phyloP scores from a whole-genome alignment of 2,888 invertebrate species.

The Tetragonula carbonaria region DNA sequence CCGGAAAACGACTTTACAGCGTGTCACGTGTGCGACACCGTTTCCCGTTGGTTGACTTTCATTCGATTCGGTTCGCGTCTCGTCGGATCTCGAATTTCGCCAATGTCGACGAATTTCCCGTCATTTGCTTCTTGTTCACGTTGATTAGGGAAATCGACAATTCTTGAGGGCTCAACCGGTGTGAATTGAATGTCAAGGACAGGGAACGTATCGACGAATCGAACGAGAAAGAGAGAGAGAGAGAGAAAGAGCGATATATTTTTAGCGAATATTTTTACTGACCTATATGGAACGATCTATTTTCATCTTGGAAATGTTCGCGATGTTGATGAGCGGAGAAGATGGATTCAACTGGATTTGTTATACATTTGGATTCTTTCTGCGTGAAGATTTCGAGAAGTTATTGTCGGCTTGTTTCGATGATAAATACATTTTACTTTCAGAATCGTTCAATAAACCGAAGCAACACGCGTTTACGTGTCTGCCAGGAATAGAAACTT shows the following conservation, averaged over 20 bases:
- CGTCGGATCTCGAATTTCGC: background rate
- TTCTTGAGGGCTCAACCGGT: background rate
- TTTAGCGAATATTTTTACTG: conserved; percentile 11
- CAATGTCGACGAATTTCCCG: background rate
- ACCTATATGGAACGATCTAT: background rate
- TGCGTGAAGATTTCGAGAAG: background rate
- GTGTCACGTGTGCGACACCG: background rate
- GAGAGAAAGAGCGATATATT: background rate
- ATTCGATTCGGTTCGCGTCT: background rate
- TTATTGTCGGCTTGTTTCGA: background rate
- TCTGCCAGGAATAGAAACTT: background rate
- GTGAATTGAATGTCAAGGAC: conserved; percentile 6
- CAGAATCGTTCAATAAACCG: background rate
- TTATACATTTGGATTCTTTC: background rate
- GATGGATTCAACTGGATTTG: background rate
- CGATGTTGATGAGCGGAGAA: background rate
- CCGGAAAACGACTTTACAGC: conserved; percentile 29
- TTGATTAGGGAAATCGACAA: background rate
- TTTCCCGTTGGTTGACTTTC: background rate
- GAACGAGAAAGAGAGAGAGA: background rate
- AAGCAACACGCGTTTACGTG: background rate
- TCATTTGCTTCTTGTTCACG: background rate
- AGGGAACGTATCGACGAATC: background rate
- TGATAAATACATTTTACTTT: background rate
- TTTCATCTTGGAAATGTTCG: background rate